Conservation (phyloP, 2,113 vertebrate genomes). For the Crypturellus undulatus region DNA sequence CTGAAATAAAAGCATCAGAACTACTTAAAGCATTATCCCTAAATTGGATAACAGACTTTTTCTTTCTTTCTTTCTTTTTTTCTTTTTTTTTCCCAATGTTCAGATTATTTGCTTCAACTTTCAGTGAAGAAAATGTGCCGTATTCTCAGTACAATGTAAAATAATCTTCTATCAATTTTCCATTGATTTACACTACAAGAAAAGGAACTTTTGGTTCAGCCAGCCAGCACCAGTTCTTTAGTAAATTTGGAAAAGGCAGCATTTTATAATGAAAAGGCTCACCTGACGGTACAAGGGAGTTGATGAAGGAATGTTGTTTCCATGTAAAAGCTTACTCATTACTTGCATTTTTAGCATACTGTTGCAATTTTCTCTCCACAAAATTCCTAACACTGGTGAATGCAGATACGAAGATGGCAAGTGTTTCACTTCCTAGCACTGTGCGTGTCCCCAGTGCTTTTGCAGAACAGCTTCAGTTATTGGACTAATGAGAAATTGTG, state of each 20-base stretch:
- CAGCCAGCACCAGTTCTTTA: background rate
- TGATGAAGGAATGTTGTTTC: background rate
- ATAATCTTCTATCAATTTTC: background rate
- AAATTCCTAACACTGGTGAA: background rate
- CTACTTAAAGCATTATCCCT: background rate
- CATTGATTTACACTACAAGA: background rate
- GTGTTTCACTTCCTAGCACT: background rate
- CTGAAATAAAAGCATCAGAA: background rate
- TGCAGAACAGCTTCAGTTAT: background rate
- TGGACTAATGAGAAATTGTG: background rate
- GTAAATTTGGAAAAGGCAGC: background rate
- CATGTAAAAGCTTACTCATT: background rate
- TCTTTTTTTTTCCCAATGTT: background rate
- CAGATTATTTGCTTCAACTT: background rate
- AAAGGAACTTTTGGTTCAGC: background rate
- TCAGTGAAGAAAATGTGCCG: background rate
- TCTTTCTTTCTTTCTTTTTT: background rate
- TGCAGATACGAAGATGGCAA: constrained; percentile 1
- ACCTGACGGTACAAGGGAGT: background rate
- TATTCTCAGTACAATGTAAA: background rate
- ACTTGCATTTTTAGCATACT: constrained; percentile 28
- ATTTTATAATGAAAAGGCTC: background rate
- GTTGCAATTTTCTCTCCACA: constrained; percentile 32
- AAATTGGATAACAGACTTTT: background rate
- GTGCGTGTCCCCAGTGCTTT: background rate